Evolutionary conservation across 2,888 invertebrate genomes (phyloP).

Genomic region (Adineta ricciae): DNA sequence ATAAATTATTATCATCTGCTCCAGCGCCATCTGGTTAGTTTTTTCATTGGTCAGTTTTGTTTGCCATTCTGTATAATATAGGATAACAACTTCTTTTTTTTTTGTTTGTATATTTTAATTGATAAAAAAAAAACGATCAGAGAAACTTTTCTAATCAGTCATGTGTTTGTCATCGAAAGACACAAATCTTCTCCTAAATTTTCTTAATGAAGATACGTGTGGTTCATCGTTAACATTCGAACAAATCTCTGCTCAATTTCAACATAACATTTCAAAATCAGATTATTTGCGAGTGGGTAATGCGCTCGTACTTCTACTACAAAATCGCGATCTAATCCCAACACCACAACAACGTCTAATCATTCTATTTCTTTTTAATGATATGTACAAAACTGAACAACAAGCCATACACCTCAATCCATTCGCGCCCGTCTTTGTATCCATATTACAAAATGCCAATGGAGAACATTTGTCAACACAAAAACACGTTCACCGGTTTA

Average conservation of each 20-base stretch:
- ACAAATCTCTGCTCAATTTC: constrained; percentile 17
- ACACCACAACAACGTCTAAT: constrained; percentile 61
- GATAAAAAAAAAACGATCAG: neutral
- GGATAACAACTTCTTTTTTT: neutral
- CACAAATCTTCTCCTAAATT: neutral
- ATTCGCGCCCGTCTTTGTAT: constrained; percentile 63
- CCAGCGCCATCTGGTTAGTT: neutral
- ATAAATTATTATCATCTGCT: neutral
- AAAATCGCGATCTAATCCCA: constrained; percentile 62
- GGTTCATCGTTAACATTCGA: constrained; percentile 17
- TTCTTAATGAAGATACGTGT: constrained; percentile 12
- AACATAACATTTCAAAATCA: neutral
- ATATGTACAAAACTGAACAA: constrained; percentile 61
- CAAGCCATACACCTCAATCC: constrained; percentile 59
- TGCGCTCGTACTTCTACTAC: constrained; percentile 55
- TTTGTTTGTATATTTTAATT: neutral
- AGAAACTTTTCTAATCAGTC: neutral
- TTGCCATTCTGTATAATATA: neutral
- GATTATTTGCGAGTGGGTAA: neutral
- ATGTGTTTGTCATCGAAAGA: constrained; percentile 20
- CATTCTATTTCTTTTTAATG: constrained; percentile 61
- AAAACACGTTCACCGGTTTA: constrained; percentile 17
- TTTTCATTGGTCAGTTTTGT: neutral
- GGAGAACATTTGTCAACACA: constrained; percentile 13
- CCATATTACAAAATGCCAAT: constrained; percentile 56